These are phyloP conservation scores for Dynastes tityus DNA, from an alignment of 2,888 invertebrate genomes.

Conservation along the genomic window DNA sequence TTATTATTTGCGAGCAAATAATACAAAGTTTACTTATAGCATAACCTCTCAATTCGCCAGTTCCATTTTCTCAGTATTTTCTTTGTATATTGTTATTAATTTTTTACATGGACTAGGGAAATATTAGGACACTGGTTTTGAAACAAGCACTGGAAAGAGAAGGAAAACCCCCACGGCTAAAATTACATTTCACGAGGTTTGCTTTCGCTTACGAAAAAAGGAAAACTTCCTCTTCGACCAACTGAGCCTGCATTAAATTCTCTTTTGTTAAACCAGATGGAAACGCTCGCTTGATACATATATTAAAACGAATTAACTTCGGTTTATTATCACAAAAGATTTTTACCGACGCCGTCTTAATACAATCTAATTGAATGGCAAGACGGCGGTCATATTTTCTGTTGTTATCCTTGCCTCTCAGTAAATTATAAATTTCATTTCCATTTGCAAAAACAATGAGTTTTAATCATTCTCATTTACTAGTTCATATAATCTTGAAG, in stretches of 20 bases:
- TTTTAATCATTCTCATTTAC: too few relatives aligned
- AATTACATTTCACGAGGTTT: slow-evolving; percentile 26
- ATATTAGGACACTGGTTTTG: slow-evolving; percentile 9
- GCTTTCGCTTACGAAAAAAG: slow-evolving; percentile 26
- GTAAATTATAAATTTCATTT: too few relatives aligned
- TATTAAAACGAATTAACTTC: slow-evolving; percentile 20
- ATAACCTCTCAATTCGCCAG: not conserved
- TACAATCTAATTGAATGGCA: not conserved
- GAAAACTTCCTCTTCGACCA: slow-evolving; percentile 1
- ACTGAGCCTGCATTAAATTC: slow-evolving; percentile 15
- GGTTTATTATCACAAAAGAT: slow-evolving; percentile 35
- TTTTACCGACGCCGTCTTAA: slow-evolving; percentile 10
- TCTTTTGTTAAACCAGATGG: slow-evolving; percentile 32
- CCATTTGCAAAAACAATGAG: too few relatives aligned
- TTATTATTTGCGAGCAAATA: slow-evolving; percentile 15
- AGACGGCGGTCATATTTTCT: not conserved
- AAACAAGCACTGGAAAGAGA: not conserved
- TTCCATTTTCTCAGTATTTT: slow-evolving; percentile 24
- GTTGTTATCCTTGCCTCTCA: too few relatives aligned
- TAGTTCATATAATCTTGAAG: too few relatives aligned
- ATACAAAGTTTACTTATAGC: not conserved
- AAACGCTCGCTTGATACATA: slow-evolving; percentile 15
- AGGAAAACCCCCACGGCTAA: slow-evolving; percentile 8
- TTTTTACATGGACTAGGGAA: slow-evolving; percentile 21
- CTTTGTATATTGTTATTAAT: slow-evolving; percentile 36